Base-by-base conservation (phyloP, 2,888 invertebrate genomes). In the Polymixis flavicincta region DNA sequence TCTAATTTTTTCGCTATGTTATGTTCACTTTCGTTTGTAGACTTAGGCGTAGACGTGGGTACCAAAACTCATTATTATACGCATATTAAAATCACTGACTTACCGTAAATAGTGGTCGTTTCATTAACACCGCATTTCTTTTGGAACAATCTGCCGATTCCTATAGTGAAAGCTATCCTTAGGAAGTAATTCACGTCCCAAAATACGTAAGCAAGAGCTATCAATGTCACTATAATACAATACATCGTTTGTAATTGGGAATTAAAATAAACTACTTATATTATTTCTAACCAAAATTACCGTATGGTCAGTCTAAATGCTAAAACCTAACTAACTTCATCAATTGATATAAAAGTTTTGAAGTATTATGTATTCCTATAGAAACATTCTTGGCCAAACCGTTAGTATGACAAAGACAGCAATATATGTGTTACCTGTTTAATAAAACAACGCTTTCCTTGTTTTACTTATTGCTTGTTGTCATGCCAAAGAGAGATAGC, bases 121-220 rank as follows among this genome's bases (percentile, higher is more conserved):
- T 98, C 98, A 85, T 97, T 97, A 71, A 98, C 93, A 87, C 97
- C 97, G 85, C 97, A 97, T 91, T 97, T 98, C 91, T 97, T 97
- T 90, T 97, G 97, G 82, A 98, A 98, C 55, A 98, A 89, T 86
- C 97, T 97, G 0, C 98, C 98, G 87, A 97, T 96, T 28, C 97
- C 96, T n/a, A 98, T 97, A 0, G 98, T 98, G 83, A 97, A 97
- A n/a, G 97, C 94, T 74, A 98, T 97, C 85, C 98, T 97, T 45
- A 98, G 90, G 89, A 98, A 98, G 88, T 98, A 98, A 91, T 98
- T 98, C 4, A 98, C 98, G 93, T 98, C 98, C 96, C 98, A 98
- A 74, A 98, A 96, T 28, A 98, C 93, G 90, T 98, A 98, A 52
- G 98, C 93, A 52, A 98, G 90, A 17, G 96, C 95, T 73, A 97